A percentile compares a stretch with the other conserved stretches of the same genome.
phyloP scores from a whole-genome alignment of 2,113 vertebrate genomes.

The Eudyptes chrysolophus region DNA sequence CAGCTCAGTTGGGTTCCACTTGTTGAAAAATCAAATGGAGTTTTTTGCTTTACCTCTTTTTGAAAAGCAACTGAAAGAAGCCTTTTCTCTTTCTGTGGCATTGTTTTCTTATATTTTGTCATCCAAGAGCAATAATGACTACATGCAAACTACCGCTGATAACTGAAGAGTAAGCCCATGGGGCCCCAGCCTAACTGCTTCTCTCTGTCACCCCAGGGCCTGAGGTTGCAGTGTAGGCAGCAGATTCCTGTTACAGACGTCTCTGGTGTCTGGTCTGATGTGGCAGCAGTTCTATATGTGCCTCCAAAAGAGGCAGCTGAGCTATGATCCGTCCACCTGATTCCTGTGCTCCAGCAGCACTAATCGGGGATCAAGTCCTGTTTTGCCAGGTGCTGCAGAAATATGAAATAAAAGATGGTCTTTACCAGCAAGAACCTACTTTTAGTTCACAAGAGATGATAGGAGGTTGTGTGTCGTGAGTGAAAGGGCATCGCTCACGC shows the following conservation, averaged over 20 bases:
- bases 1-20: not conserved
- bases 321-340: not conserved
- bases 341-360: not conserved
- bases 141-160: not conserved
- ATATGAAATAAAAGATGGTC: not conserved
- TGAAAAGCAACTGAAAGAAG: not conserved
- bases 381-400: not conserved
- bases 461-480: rapidly evolving
- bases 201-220: not conserved
- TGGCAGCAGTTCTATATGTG: not conserved
- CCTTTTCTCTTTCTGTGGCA: not conserved
- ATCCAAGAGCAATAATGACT: not conserved
- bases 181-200: not conserved
- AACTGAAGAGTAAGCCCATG: not conserved
- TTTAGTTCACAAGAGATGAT: not conserved
- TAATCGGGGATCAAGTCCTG: not conserved
- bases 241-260: not conserved
- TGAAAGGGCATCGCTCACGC: rapidly evolving
- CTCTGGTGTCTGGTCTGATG: not conserved
- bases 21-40: not conserved
- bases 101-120: not conserved
- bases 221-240: not conserved
- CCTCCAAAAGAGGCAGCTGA: not conserved
- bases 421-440: not conserved
- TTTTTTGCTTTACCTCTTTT: not conserved